A percentile compares a stretch with the other conserved stretches of the same genome.
Evolutionary conservation across 1,140 invertebrate genomes (phyloP).

Genomic region (Triops cancriformis): DNA sequence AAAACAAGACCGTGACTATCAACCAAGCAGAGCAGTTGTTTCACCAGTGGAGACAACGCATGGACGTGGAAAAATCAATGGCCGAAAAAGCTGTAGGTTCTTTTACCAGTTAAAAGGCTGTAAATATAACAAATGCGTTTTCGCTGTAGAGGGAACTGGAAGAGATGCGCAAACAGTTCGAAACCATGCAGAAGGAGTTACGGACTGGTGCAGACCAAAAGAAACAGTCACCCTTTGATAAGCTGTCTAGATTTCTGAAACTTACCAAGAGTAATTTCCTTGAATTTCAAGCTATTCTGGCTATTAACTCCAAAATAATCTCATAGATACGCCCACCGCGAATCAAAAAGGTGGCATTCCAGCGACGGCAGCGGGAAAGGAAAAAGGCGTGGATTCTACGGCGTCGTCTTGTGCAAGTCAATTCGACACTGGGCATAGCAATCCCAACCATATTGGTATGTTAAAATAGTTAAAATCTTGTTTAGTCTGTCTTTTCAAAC

Average conservation of each 20-base stretch:
- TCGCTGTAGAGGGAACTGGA: not conserved
- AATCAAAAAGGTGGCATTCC: not conserved
- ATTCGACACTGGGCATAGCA: not conserved
- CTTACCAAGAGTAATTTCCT: not conserved
- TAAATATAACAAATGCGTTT: not conserved
- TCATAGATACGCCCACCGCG: not conserved
- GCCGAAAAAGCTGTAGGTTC: constrained; percentile 59
- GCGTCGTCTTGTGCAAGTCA: not conserved
- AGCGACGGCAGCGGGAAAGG: not conserved
- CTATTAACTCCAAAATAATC: not conserved
- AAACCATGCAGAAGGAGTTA: not conserved
- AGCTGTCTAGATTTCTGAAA: not conserved
- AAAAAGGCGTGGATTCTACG: not conserved
- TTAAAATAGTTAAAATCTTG: not conserved
- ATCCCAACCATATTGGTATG: not conserved
- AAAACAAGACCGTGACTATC: constrained; percentile 77
- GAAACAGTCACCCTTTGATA: not conserved
- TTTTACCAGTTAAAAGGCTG: not conserved
- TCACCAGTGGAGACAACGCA: constrained; percentile 71
- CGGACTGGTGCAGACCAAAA: not conserved
- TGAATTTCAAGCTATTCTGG: not conserved
- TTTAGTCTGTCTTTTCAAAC: no score
- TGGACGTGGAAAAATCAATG: constrained; percentile 73
- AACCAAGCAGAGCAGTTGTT: constrained; percentile 73
- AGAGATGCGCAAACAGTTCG: not conserved